Base-by-base conservation (phyloP, 30 jellyfish, hydroid and myxozoan genomes). In the Sanderia malayensis region DNA sequence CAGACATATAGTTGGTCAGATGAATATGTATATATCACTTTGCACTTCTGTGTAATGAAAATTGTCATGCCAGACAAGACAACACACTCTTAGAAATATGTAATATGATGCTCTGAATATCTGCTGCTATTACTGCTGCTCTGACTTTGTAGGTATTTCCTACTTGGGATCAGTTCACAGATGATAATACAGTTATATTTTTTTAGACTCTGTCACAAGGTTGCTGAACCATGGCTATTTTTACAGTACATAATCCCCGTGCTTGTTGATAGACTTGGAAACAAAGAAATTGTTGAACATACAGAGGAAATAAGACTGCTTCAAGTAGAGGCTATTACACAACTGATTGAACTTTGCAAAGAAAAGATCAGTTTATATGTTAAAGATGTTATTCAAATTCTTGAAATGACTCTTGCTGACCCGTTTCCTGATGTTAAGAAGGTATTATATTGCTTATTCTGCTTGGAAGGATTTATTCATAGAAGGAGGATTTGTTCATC, bases 301-400 rank as follows among this genome's bases (percentile, higher is more conserved):
- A 81, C 95, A n/a, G 97, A 88, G 52, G 97, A 88, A 63, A 88
- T 88, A 22, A 34, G 97, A 28, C 57, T 88, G 10, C 23, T 80
- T 17, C 79, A 44, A 31, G 41, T 81, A 2, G 95, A 88, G 44
- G 55, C 85, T 4, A 59, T 88, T 10, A 58, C 46, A 19, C 61
- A 37, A 26, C 22, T 88, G 7, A 61, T 68, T 2, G 59, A 63
- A 17, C 58, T 61, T 0, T 63, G 80, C 34, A 45, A 73, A 44
- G 79, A 81, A 15, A 66, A 88, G 29, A 37, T 81, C 10, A 94
- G 71, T 23, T 46, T 74, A 13, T 88, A 52, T 53, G 78, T 74
- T 27, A 77, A 88, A 31, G 97, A 68, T 24, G n/a, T 80, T 2
- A 65, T 82, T 37, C 83, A 58, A 67, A 88, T 88, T 31, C 53